A percentile compares a stretch with the other conserved stretches of the same genome.
Conservation (phyloP, 2,888 invertebrate genomes). For the Vandiemenella viatica region DNA sequence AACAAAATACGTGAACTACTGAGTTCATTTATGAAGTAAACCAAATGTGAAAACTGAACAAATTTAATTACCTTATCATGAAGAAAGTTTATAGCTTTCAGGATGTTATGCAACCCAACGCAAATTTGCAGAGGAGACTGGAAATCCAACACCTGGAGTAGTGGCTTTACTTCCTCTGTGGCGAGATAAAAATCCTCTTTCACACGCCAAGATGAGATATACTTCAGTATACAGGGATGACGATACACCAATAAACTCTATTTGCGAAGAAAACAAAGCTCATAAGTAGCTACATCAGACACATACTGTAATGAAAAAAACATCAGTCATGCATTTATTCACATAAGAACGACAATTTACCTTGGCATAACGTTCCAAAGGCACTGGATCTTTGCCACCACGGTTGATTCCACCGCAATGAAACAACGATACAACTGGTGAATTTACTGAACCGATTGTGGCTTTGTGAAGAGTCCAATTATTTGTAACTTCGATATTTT, state of each 20-base stretch:
- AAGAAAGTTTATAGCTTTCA: slow-evolving; percentile 68
- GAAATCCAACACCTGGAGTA: slow-evolving; percentile 45
- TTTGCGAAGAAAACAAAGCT: background rate
- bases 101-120: slow-evolving; percentile 64
- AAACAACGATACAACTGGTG: slow-evolving; percentile 54
- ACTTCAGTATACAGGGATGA: slow-evolving; percentile 74
- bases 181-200: slow-evolving; percentile 60
- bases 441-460: slow-evolving; percentile 39
- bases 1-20: slow-evolving; percentile 3
- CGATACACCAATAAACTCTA: slow-evolving; percentile 68
- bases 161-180: slow-evolving; percentile 67
- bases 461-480: slow-evolving; percentile 60
- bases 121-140: slow-evolving; percentile 69
- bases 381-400: slow-evolving; percentile 35
- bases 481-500: slow-evolving; percentile 59
- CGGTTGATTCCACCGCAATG: slow-evolving; percentile 32
- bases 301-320: background rate
- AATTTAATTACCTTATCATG: slow-evolving; percentile 51
- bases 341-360: background rate
- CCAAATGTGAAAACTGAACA: slow-evolving; percentile 1
- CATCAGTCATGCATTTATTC: slow-evolving; percentile 1
- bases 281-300: slow-evolving; percentile 2
- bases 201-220: slow-evolving; percentile 65
- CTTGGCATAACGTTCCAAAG: slow-evolving; percentile 61
- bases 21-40: background rate